phyloP scores from a whole-genome alignment of 2,113 vertebrate genomes.

The Tenebrosternarchus preto region DNA sequence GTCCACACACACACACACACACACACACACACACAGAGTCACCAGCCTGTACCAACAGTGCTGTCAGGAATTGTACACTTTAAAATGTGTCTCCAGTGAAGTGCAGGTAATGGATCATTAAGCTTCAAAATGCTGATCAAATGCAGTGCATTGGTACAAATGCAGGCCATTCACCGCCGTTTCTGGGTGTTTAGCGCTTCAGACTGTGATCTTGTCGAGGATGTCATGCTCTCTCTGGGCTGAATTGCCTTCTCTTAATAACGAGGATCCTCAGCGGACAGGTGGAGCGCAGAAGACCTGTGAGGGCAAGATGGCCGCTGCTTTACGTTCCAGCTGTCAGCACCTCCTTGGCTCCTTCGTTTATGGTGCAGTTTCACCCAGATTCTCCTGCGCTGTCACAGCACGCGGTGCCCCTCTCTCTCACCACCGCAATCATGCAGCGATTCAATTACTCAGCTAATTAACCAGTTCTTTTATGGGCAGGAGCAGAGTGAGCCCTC shows the following conservation, averaged over 20 bases:
- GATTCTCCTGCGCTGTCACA: background rate
- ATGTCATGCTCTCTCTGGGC: background rate
- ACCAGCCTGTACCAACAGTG: background rate
- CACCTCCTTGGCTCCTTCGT: conserved; percentile 13
- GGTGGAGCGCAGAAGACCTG: background rate
- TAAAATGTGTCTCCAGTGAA: background rate
- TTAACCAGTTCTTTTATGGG: background rate
- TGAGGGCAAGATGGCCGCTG: background rate
- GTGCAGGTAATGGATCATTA: background rate
- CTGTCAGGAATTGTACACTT: background rate
- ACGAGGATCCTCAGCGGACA: background rate
- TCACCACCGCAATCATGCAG: no score
- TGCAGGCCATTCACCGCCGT: background rate
- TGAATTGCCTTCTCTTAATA: background rate
- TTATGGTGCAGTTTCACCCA: background rate
- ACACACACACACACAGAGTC: background rate
- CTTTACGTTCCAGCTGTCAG: conserved; percentile 3
- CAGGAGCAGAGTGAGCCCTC: background rate
- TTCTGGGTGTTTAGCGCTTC: background rate
- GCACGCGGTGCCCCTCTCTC: no score
- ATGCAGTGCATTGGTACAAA: background rate
- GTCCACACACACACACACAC: background rate
- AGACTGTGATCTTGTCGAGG: background rate
- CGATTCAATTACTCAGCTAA: background rate
- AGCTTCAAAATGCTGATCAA: background rate